phyloP scores from a whole-genome alignment of 1,140 invertebrate genomes.

The Araneus ventricosus region DNA sequence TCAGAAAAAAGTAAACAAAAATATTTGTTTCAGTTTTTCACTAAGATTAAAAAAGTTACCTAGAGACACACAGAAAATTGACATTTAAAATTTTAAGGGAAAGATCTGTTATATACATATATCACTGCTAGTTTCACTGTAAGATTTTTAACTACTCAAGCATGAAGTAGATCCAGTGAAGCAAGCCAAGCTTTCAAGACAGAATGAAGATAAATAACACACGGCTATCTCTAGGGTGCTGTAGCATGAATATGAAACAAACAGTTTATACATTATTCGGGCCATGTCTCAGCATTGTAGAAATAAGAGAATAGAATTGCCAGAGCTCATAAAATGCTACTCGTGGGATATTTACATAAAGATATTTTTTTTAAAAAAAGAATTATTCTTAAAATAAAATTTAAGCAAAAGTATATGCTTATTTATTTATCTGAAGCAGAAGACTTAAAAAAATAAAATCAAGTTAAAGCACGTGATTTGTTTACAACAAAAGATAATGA shows the following conservation, averaged over 20 bases:
- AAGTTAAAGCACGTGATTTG: too few relatives aligned
- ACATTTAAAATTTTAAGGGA: slow-evolving; percentile 3
- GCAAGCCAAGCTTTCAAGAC: background rate
- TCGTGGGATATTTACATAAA: background rate
- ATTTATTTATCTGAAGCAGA: background rate
- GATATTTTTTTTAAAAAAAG: background rate
- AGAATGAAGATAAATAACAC: background rate
- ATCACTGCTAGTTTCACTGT: slow-evolving; percentile 37
- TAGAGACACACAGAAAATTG: background rate
- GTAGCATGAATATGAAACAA: slow-evolving; percentile 21
- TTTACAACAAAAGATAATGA: too few relatives aligned
- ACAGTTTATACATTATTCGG: slow-evolving; percentile 17
- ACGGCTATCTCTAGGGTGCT: background rate
- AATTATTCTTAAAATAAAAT: background rate
- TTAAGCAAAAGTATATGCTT: background rate
- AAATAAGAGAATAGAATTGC: slow-evolving; percentile 1
- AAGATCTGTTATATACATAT: slow-evolving; percentile 11
- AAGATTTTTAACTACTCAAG: slow-evolving; percentile 32
- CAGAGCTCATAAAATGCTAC: background rate
- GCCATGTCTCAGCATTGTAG: slow-evolving; percentile 3
- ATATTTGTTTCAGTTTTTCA: background rate
- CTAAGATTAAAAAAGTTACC: background rate
- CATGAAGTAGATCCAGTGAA: slow-evolving; percentile 1
- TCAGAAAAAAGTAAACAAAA: background rate
- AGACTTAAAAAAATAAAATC: too few relatives aligned